Conservation (phyloP, 2,113 vertebrate species). For the Oenanthe oenanthe region DNA sequence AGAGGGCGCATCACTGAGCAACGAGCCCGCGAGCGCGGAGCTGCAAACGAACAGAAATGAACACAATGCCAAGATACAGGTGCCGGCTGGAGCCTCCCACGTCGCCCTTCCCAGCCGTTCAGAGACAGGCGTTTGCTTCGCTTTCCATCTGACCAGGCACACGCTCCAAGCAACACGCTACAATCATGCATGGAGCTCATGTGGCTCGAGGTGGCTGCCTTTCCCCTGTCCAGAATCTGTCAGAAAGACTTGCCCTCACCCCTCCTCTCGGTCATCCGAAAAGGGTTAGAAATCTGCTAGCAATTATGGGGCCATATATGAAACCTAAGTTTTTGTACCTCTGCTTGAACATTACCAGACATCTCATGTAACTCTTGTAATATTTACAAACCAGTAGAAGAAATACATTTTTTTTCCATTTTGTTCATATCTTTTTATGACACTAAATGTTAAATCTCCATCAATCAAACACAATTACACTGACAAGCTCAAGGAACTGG, state of each 20-base stretch:
- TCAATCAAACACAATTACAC: conserved; percentile 70
- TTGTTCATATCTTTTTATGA: conserved; percentile 62
- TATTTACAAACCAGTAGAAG: conserved; percentile 75
- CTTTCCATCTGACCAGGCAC: conserved; percentile 62
- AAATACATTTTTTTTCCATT: conserved; percentile 44
- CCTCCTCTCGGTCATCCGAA: conserved; percentile 26
- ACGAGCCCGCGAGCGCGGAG: background rate
- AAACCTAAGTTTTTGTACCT: conserved; percentile 60
- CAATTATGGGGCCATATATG: conserved; percentile 57
- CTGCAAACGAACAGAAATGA: conserved; percentile 32
- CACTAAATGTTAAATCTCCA: conserved; percentile 70
- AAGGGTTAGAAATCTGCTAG: conserved; percentile 63
- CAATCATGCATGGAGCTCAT: conserved; percentile 12
- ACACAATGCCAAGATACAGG: conserved; percentile 32
- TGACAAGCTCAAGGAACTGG: conserved; percentile 64
- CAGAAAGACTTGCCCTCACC: conserved; percentile 48
- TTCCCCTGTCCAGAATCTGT: background rate
- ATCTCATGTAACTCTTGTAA: conserved; percentile 56
- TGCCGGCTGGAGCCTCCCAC: conserved; percentile 32
- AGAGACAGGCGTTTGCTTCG: conserved; percentile 38
- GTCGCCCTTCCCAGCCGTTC: background rate
- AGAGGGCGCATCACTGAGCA: conserved; percentile 17
- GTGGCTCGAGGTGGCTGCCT: background rate
- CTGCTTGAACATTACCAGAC: conserved; percentile 64
- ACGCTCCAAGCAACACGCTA: conserved; percentile 51